Percentiles rank a stretch among this genome's conserved stretches.
phyloP scores from a whole-genome alignment of 23 tunicate genomes.

The Halocynthia aurantium region DNA sequence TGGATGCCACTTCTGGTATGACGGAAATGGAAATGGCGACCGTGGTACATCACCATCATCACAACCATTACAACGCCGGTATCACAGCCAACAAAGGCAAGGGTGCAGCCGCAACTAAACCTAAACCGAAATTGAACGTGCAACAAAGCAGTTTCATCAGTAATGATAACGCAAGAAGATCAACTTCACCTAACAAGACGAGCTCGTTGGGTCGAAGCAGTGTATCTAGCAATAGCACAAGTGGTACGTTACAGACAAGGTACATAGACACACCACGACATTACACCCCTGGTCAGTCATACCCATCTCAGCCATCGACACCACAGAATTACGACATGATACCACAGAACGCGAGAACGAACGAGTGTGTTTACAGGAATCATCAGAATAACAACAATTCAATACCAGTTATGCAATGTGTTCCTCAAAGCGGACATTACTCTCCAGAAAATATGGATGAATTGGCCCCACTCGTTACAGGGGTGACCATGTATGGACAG shows the following conservation, averaged over 20 bases:
- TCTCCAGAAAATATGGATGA: constrained; percentile 9
- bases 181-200: constrained; percentile 43
- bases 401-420: background rate
- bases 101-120: background rate
- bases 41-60: constrained; percentile 14
- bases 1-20: background rate
- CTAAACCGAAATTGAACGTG: background rate
- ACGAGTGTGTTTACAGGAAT: background rate
- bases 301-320: background rate
- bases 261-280: constrained; percentile 31
- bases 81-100: background rate
- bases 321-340: background rate
- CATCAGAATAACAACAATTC: constrained; percentile 6
- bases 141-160: background rate
- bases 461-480: background rate
- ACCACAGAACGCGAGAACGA: background rate
- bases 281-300: constrained; percentile 23
- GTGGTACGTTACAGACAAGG: constrained; percentile 23
- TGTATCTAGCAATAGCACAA: constrained; percentile 49
- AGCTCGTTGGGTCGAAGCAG: constrained; percentile 63
- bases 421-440: constrained; percentile 1
- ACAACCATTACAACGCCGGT: constrained; percentile 17
- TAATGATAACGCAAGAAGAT: constrained; percentile 8
- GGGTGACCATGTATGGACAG: background rate
- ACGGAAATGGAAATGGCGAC: constrained; percentile 18